Evolutionary conservation across 1,140 invertebrate species (phyloP), one percentile per base, ranked within the genome.

Genomic region (Heliothis virescens): DNA sequence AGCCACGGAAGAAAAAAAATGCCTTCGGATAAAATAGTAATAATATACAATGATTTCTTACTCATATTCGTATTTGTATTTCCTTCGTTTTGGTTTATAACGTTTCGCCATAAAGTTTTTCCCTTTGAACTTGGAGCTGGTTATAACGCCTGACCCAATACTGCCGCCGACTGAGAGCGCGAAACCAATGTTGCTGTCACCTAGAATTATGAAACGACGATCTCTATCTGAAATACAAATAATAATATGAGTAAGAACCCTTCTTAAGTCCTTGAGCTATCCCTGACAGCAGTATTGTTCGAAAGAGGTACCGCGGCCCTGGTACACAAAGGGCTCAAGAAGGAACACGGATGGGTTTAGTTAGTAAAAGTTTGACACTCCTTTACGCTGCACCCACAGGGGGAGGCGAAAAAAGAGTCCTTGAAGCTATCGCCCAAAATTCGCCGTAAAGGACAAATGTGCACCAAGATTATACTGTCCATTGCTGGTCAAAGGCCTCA

Each of bases 111-210:
- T 52, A 12, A 69, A 69, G 12, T 12, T 52, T 52, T 26, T 69
- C 26, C 65, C 48, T 69, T 69, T 69, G 65, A 69, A 69, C n/a
- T 69, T 69, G 5, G 65, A 52, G 16, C 48, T 69, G 0, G 65
- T 21, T 69, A 69, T 69, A 3, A 69, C 21, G 16, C 65, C 65
- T 12, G 65, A 50, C 2, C 65, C 65, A 29, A 69, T 69, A 2
- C 65, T 69, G 16, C 65, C 65, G 13, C 65, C 65, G 26, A 69
- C 15, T 1, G 65, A 69, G 0, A 69, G 11, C 4, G 65, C 41
- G 12, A 69, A 21, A 0, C 65, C 65, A 26, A 69, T 52, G 1
- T 69, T 69, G 65, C 12, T 69, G 65, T 69, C 48, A 9, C 65
- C 47, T 10, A 69, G 9, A 15, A 69, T 26, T 52, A 69, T 52